Conservation (phyloP, 64 coral and sea anemone species). For the Actinia tenebrosa region DNA sequence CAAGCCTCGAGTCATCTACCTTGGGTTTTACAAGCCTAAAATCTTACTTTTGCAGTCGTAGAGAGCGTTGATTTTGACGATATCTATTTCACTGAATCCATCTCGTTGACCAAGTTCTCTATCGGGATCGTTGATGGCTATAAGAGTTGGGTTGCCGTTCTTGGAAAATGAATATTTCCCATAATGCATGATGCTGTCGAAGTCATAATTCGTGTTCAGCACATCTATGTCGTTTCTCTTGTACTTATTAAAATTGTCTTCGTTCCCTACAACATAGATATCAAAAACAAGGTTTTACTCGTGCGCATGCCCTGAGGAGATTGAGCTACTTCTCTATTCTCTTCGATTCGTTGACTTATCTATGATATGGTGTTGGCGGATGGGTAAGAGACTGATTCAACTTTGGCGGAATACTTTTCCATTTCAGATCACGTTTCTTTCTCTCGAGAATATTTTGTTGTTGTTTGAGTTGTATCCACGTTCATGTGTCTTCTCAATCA, state of each 20-base stretch:
- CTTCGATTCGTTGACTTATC: neutral
- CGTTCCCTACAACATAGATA: conserved; percentile 12
- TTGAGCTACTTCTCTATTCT: neutral
- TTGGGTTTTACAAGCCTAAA: too few relatives aligned
- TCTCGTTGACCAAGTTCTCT: conserved; percentile 38
- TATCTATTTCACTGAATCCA: conserved; percentile 39
- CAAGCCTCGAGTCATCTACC: too few relatives aligned
- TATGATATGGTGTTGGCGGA: neutral
- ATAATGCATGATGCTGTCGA: conserved; percentile 56
- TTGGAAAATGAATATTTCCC: conserved; percentile 24
- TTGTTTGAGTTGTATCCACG: too few relatives aligned
- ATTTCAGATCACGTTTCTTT: too few relatives aligned
- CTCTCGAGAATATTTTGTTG: too few relatives aligned
- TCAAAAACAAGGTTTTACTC: neutral
- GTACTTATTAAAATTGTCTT: conserved; percentile 69
- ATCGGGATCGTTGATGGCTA: conserved; percentile 21
- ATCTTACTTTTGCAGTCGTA: conserved; percentile 59
- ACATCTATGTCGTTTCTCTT: conserved; percentile 22
- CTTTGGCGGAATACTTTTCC: too few relatives aligned
- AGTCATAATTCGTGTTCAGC: conserved; percentile 45
- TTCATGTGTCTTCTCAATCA: too few relatives aligned
- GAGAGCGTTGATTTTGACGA: conserved; percentile 46
- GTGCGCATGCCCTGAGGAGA: neutral
- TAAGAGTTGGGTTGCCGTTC: conserved; percentile 37
- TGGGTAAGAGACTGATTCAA: too few relatives aligned